Percentiles rank a stretch among this genome's conserved stretches.
These are phyloP conservation scores for Microctonus aethiopoides DNA, from an alignment of 2,888 invertebrate species.

Conservation along the genomic window DNA sequence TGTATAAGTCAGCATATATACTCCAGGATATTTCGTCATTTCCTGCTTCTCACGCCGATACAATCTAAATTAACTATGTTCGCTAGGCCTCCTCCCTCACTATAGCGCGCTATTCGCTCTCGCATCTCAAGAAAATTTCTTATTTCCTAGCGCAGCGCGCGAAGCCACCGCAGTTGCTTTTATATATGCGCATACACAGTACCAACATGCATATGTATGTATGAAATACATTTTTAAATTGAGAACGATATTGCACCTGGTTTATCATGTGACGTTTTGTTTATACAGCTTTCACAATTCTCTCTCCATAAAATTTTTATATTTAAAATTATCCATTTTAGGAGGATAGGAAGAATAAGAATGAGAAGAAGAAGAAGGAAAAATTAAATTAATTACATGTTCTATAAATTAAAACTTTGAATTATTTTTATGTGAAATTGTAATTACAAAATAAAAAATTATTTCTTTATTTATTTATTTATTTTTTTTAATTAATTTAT, in stretches of 20 bases:
- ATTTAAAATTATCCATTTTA: no score
- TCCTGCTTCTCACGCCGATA: constrained; percentile 68
- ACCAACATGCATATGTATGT: not conserved
- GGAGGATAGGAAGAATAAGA: constrained; percentile 3
- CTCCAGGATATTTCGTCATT: constrained; percentile 68
- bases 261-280: not conserved
- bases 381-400: no score
- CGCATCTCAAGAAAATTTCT: constrained; percentile 65
- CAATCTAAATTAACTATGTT: constrained; percentile 68
- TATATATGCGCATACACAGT: not conserved
- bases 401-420: no score
- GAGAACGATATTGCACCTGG: constrained; percentile 6
- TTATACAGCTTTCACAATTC: constrained; percentile 24
- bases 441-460: no score
- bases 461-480: no score
- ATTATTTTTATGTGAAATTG: no score
- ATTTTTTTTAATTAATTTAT: no score
- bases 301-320: not conserved
- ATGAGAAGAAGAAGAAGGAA: no score
- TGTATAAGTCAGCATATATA: constrained; percentile 60
- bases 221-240: not conserved
- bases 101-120: constrained; percentile 31
- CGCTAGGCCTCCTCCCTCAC: constrained; percentile 63
- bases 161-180: constrained; percentile 13
- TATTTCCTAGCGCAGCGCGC: constrained; percentile 57